Conservation (phyloP, 2,888 invertebrate genomes). For the Drosophila mercatorum region DNA sequence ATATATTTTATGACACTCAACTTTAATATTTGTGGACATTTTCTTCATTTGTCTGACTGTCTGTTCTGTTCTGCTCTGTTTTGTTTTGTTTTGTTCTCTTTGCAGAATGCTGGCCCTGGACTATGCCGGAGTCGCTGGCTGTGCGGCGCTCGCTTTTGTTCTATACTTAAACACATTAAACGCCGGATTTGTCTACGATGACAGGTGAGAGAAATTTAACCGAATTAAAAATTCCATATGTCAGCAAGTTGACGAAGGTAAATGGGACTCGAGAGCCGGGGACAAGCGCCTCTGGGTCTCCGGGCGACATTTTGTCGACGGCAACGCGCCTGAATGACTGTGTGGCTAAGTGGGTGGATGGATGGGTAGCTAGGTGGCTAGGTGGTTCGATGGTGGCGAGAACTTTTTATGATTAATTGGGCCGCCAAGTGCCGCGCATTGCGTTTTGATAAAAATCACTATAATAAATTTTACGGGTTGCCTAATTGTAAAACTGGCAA, state of each 20-base stretch:
- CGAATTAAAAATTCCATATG: conserved; percentile 81
- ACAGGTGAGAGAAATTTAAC: conserved; percentile 89
- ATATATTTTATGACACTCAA: conserved; percentile 76
- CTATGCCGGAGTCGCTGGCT: conserved; percentile 89
- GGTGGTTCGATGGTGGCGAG: conserved; percentile 14
- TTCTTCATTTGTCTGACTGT: conserved; percentile 51
- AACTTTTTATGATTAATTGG: conserved; percentile 76
- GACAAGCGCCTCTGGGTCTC: conserved; percentile 11
- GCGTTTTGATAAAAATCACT: conserved; percentile 73
- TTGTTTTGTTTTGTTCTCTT: conserved; percentile 1
- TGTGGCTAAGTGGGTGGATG: neutral
- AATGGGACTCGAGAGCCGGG: conserved; percentile 42
- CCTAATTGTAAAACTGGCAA: conserved; percentile 75
- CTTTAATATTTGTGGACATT: conserved; percentile 74
- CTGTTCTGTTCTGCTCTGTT: conserved; percentile 20
- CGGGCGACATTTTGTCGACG: conserved; percentile 52
- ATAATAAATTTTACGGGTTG: conserved; percentile 68
- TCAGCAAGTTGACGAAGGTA: conserved; percentile 77
- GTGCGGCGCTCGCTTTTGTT: conserved; percentile 91
- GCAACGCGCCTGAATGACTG: conserved; percentile 2
- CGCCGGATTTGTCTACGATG: conserved; percentile 97
- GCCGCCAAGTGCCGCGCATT: conserved; percentile 73
- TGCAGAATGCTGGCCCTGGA: conserved; percentile 86
- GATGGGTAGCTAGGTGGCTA: neutral
- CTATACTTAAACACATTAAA: conserved; percentile 95